phyloP scores from a whole-genome alignment of 2,888 invertebrate species.

The Apeira syringaria region DNA sequence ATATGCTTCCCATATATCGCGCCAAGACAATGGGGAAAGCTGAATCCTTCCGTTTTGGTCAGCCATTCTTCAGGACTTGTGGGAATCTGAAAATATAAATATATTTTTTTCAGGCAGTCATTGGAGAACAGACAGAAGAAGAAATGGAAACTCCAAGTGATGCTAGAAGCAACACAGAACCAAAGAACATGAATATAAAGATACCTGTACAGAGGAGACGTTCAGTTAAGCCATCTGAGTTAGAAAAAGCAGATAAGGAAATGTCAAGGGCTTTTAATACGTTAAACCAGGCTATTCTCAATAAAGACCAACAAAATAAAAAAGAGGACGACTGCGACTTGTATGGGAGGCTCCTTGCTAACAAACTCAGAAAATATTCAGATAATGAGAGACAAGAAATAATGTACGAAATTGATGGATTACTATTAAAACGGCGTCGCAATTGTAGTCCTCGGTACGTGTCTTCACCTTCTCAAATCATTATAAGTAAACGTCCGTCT shows the following conservation, averaged over 20 bases:
- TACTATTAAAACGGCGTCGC: slow-evolving; percentile 25
- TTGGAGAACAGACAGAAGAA: slow-evolving; percentile 20
- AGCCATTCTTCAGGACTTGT: slow-evolving; percentile 8
- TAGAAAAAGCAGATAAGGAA: slow-evolving; percentile 22
- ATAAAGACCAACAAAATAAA: slow-evolving; percentile 26
- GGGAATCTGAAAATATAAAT: slow-evolving; percentile 3
- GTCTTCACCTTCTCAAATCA: slow-evolving; percentile 22
- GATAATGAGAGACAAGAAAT: slow-evolving; percentile 33
- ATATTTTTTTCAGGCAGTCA: slow-evolving; percentile 12
- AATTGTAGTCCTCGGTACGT: slow-evolving; percentile 21
- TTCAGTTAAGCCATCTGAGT: slow-evolving; percentile 23
- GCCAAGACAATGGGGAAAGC: slow-evolving; percentile 22
- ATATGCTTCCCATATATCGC: slow-evolving; percentile 1
- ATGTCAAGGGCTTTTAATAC: slow-evolving; percentile 24
- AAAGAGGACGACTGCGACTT: slow-evolving; percentile 28
- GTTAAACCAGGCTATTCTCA: slow-evolving; percentile 23
- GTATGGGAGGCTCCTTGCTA: slow-evolving; percentile 33
- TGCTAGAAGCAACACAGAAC: slow-evolving; percentile 19
- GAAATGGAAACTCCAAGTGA: slow-evolving; percentile 21
- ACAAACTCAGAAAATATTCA: slow-evolving; percentile 33
- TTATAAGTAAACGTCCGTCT: slow-evolving; percentile 23
- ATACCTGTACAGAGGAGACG: slow-evolving; percentile 23
- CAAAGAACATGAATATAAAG: slow-evolving; percentile 20
- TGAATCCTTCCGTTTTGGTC: slow-evolving; percentile 8
- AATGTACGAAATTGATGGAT: slow-evolving; percentile 34